Conservation (phyloP, 2,888 invertebrate species). For the Dryomyza anilis region DNA sequence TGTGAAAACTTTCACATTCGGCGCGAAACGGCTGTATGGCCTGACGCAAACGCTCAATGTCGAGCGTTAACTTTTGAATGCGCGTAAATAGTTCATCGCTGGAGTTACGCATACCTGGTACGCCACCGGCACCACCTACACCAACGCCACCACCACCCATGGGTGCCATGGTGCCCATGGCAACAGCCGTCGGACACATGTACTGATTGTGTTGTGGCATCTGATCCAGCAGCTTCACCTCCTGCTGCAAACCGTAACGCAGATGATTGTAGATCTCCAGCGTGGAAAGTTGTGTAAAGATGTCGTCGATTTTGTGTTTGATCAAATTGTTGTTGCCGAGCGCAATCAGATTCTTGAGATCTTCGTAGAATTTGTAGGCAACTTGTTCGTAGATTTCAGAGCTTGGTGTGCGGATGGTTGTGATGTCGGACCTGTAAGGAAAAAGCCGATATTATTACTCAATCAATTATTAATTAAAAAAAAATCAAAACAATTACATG, state of each 20-base stretch:
- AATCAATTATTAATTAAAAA: too few species aligned
- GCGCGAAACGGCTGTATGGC: slow-evolving; percentile 40
- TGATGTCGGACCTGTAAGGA: slow-evolving; percentile 46
- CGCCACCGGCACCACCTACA: slow-evolving; percentile 29
- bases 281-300: slow-evolving; percentile 49
- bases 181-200: slow-evolving; percentile 43
- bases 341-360: slow-evolving; percentile 49
- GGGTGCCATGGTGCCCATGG: slow-evolving; percentile 30
- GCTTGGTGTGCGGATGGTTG: slow-evolving; percentile 42
- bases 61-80: slow-evolving; percentile 43
- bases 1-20: slow-evolving; percentile 40
- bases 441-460: background rate
- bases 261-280: slow-evolving; percentile 55
- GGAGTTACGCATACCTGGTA: slow-evolving; percentile 36
- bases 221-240: slow-evolving; percentile 55
- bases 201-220: slow-evolving; percentile 50
- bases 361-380: slow-evolving; percentile 54
- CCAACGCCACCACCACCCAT: too few species aligned
- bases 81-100: slow-evolving; percentile 46
- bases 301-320: slow-evolving; percentile 51
- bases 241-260: slow-evolving; percentile 54
- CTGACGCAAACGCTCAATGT: slow-evolving; percentile 39
- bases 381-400: slow-evolving; percentile 48
- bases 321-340: slow-evolving; percentile 46
- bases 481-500: too few species aligned